Evolutionary conservation across 2,113 vertebrate genomes (phyloP), one percentile per base, ranked within the genome.

Genomic region (Thinocorus orbignyianus): DNA sequence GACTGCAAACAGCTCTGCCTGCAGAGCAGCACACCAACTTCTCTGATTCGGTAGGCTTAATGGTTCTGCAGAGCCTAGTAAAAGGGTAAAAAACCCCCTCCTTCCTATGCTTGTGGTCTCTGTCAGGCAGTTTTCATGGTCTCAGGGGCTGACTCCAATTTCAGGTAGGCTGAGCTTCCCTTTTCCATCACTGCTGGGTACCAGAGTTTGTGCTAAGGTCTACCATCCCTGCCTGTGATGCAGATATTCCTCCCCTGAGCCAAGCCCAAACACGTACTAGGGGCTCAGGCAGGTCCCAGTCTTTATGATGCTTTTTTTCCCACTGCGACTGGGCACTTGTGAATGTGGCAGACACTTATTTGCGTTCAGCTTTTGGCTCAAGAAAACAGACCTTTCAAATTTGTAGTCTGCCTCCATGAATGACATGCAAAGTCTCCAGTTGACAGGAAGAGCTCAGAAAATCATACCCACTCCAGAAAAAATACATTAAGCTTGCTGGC

Each of bases 141-240:
- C n/a, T 25, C 18, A 26, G n/a, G 22, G 54, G 20, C 28, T 86
- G 37, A 77, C 12, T 92, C 37, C 11, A 42, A 6, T 65, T 78
- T 77, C 64, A 80, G 31, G 55, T 86, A 81, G 25, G 41, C 26
- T 46, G 25, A 0, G 1, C 12, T 69, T 93, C 15, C 19, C n/a
- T 4, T 54, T 54, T 41, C 49, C 49, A 73, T 26, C 31, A 61
- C 9, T 0, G 0, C 14, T 37, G 60, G 17, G 23, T 48, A 37
- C 69, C 71, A 35, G n/a, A 70, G 31, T 31, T 71, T 69, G 57
- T 91, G 54, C 68, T 52, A 42, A 71, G 49, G 33, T 23, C 25
- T 2, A 1, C 17, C 2, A 0, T 44, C 39, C 22, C 52, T 60
- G 74, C 28, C 42, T 10, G 3, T 1, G 6, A 73, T 0, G 1